Conservation (phyloP, 2,797 vertebrate genomes). For the Anguilla pacifica region DNA sequence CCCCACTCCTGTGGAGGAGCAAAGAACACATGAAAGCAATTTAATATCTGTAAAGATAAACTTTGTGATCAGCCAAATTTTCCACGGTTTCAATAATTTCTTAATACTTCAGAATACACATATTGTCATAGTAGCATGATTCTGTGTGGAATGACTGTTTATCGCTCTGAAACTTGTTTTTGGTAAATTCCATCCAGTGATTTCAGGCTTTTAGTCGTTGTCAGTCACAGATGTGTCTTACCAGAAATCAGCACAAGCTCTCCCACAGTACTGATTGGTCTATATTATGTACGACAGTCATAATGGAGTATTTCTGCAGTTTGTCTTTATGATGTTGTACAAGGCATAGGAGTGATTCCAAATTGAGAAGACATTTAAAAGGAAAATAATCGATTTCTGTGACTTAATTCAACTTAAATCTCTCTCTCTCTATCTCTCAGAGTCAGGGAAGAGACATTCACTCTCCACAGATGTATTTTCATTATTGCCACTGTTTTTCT, state of each 20-base stretch:
- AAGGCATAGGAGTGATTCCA: not conserved
- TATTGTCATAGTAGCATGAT: not conserved
- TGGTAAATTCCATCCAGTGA: not conserved
- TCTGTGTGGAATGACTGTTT: not conserved
- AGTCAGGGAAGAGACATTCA: constrained; percentile 12
- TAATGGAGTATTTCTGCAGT: not conserved
- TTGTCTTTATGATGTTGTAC: not conserved
- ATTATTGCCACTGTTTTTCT: not conserved
- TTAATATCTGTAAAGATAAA: no score
- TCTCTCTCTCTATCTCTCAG: constrained; percentile 2
- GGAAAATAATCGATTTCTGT: not conserved
- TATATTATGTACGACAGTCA: no score
- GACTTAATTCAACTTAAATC: not conserved
- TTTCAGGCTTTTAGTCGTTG: not conserved
- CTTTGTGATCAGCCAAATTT: not conserved
- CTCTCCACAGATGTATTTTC: not conserved
- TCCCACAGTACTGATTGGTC: not conserved
- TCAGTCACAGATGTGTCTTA: not conserved
- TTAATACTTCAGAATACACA: no score
- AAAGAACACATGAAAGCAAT: no score
- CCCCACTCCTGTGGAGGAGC: no score
- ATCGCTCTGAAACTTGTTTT: not conserved
- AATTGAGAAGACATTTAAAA: not conserved
- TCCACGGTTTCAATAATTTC: not conserved
- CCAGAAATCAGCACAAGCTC: not conserved